Conservation (phyloP, 2,113 vertebrate genomes). For the Alouatta palliata region DNA sequence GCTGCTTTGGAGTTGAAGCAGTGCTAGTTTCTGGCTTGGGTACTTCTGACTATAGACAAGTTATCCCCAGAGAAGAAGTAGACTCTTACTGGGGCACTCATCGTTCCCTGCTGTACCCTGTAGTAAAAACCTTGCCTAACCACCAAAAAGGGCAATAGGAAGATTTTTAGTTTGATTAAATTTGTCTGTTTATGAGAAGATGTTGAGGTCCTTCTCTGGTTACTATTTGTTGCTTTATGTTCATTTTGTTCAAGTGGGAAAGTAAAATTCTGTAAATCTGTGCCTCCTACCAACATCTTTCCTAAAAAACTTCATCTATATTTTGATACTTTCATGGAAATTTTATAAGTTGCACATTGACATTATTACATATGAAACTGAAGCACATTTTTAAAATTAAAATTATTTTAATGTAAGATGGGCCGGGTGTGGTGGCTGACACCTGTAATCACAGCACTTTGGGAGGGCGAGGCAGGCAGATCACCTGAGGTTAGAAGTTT, state of each 20-base stretch:
- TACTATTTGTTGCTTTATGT: neutral
- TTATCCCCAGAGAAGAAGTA: neutral
- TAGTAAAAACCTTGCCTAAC: neutral
- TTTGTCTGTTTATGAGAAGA: neutral
- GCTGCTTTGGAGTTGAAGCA: neutral
- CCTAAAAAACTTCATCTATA: neutral
- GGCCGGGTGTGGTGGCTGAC: too few species aligned
- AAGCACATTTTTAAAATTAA: neutral
- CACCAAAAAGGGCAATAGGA: neutral
- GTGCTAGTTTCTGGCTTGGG: neutral
- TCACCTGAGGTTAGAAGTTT: too few species aligned
- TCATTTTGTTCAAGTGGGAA: neutral
- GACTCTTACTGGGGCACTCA: neutral
- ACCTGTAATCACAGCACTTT: too few species aligned
- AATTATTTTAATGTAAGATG: neutral
- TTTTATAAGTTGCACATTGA: neutral
- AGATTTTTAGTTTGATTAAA: neutral
- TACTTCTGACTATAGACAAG: neutral
- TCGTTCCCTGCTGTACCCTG: neutral
- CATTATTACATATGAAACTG: constrained; percentile 8
- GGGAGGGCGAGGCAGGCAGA: too few species aligned
- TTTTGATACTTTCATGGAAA: constrained; percentile 18
- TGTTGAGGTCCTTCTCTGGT: neutral
- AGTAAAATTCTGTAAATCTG: neutral
- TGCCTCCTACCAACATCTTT: constrained; percentile 22